Evolutionary conservation across 2,797 vertebrate species (phyloP), one percentile per base, ranked within the genome.

Genomic region (Karalla daura): DNA sequence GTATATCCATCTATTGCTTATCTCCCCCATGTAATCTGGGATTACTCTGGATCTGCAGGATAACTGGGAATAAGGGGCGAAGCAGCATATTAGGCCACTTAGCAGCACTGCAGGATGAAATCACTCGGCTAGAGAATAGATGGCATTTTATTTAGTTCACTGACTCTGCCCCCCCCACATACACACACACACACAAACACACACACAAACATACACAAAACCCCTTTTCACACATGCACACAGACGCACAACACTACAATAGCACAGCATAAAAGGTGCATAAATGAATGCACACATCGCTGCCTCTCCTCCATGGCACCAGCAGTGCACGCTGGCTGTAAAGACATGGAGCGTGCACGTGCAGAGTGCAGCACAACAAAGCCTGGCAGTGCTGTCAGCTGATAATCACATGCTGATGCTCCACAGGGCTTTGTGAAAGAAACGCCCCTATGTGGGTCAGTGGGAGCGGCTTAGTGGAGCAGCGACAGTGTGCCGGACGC

Each of bases 401-500:
- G 80, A 83, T 84, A 58, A 86, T 82, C 81, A 83, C 74, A 68
- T n/a, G 70, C 75, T 63, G 84, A 79, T 46, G 64, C 70, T 74
- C 52, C 63, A 5, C 0, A 2, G 13, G 49, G 76, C 61, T 85
- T 79, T 86, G 65, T 65, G 74, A 76, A 49, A 55, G 64, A 74
- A 79, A 74, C 76, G 33, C 23, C 41, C 59, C 66, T 83, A 88
- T 89, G 67, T 90, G 87, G 88, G 90, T 90, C 87, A 89, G 83
- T 66, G 84, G 75, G 80, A 79, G 81, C 58, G 64, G 87, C 84
- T 87, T 88, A 78, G 64, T 5, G 0, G 51, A 74, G 67, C 64
- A 76, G 67, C 64, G 78, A 75, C 76, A 74, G 69, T 72, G 78
- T 74, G 69, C 64, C 77, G 77, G 59, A 78, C 14, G 59, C 58